Base-by-base conservation (phyloP, 2,888 invertebrate species). In the Eurytoma californica region DNA sequence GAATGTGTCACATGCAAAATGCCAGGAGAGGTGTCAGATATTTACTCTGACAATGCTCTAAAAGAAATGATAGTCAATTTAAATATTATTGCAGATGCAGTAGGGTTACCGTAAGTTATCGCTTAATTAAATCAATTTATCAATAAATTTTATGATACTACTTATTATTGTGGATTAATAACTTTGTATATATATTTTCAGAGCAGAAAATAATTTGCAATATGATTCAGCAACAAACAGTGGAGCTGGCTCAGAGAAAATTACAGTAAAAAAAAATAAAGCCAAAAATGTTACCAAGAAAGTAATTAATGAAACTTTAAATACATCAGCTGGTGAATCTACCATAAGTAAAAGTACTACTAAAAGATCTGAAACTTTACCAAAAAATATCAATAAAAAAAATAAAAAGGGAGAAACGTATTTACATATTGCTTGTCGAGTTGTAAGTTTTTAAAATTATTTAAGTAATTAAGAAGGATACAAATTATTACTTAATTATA, bases 351-450 rank as follows among this genome's bases (percentile, higher is more conserved):
- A 4, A 51, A 69, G 4, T 69, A 69, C 72, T 39, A 14, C 3
- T 18, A 76, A 13, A 67, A 47, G 30, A 28, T 78, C 16, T 53
- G 61, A 66, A 65, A 58, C 0, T 51, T 47, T 84, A 47, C 85
- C 86, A 67, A 83, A 83, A 78, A 83, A 84, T 79, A 76, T 86
- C 5, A 91, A 92, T 78, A 95, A 94, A 87, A 91, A 91, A n/a
- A 94, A 95, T 86, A 90, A 86, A 0, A 94, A 94, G 88, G 95
- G 95, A 3, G 95, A 95, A 89, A 94, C 94, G 0, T 85, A 86
- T 0, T 90, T 95, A 0, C 95, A 95, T 82, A 89, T 92, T 0
- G 93, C 93, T 60, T 94, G 94, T 86, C 65, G 77, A 2, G 20
- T 20, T 30, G 80, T 77, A 77, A 3, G 69, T 73, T 51, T 30